Evolutionary conservation across 2,888 invertebrate genomes (phyloP).

Genomic region (Cremastinae sp.): DNA sequence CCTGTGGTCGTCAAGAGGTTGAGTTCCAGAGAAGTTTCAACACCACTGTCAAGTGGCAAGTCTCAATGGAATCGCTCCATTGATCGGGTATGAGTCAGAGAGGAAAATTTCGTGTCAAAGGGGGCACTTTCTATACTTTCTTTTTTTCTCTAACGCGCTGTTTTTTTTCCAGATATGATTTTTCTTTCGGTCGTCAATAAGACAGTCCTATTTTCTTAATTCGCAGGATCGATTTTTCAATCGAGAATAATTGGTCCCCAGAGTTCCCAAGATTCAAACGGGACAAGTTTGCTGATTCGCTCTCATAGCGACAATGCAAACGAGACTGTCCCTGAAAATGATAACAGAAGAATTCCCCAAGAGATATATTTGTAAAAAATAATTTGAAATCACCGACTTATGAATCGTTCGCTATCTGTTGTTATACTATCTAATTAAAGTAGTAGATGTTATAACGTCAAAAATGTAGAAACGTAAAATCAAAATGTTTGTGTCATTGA

Average conservation of each 20-base stretch:
- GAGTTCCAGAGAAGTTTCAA: neutral
- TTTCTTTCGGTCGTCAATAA: too few relatives aligned
- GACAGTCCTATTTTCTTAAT: too few relatives aligned
- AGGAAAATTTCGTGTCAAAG: too few relatives aligned
- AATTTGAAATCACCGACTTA: too few relatives aligned
- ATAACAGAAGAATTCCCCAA: neutral
- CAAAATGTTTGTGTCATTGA: neutral
- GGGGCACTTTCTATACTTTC: neutral
- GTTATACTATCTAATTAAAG: too few relatives aligned
- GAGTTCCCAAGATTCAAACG: neutral
- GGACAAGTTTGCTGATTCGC: slow-evolving; percentile 2
- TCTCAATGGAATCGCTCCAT: too few relatives aligned
- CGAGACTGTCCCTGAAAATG: neutral
- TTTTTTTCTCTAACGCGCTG: neutral
- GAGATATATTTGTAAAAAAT: neutral
- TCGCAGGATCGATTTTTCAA: too few relatives aligned
- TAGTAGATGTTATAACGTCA: too few relatives aligned
- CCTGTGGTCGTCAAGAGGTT: neutral
- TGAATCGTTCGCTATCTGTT: too few relatives aligned
- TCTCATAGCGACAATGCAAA: neutral
- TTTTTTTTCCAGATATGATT: too few relatives aligned
- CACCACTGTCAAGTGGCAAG: neutral
- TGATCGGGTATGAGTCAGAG: too few relatives aligned
- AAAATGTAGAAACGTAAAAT: too few relatives aligned
- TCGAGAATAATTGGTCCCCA: neutral